These are phyloP conservation scores for Cricetomys ansorgei DNA, from an alignment of 2,113 vertebrate genomes.

Conservation along the genomic window DNA sequence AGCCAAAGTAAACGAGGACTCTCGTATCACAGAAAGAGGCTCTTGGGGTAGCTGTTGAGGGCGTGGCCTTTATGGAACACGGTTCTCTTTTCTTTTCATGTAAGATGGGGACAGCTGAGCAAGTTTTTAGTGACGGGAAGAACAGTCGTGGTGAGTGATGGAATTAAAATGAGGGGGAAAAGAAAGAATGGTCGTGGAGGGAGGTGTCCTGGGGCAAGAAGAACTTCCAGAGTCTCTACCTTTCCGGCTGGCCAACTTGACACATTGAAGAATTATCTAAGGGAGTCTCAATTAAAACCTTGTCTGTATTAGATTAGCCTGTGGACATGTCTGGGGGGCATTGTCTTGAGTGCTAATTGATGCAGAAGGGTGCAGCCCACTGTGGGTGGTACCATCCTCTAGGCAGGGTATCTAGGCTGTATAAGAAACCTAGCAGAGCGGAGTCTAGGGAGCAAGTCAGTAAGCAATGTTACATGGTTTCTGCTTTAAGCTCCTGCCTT, in stretches of 20 bases:
- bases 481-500: neutral
- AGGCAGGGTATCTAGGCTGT: neutral
- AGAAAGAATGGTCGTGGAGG: neutral
- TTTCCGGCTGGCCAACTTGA: neutral
- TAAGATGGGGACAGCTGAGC: neutral
- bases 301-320: neutral
- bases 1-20: neutral
- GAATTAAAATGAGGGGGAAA: neutral
- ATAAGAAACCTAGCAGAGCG: neutral
- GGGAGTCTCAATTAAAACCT: neutral
- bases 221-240: neutral
- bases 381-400: neutral
- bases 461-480: neutral
- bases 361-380: neutral
- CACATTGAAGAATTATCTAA: neutral
- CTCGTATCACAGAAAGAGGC: neutral
- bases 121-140: neutral
- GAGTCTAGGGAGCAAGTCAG: neutral
- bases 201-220: neutral
- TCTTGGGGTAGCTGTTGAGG: too few species aligned
- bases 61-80: neutral
- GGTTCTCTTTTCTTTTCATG: neutral
- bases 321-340: neutral
- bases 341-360: neutral
- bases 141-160: neutral